Conservation (phyloP, 2,888 invertebrate species). For the Ophioninae sp. region DNA sequence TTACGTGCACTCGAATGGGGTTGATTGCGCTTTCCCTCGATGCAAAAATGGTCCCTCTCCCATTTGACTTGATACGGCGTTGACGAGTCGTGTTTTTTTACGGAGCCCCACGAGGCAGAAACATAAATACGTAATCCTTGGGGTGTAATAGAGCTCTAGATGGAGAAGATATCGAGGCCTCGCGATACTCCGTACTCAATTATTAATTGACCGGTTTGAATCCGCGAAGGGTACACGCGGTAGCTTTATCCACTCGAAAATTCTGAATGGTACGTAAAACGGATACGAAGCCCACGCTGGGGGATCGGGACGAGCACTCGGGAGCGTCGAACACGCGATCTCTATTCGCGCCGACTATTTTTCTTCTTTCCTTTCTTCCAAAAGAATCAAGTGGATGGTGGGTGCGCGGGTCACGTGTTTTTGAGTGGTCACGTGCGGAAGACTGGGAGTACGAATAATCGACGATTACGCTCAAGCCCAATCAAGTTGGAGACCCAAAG, state of each 20-base stretch:
- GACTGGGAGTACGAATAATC: constrained; percentile 41
- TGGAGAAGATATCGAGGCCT: constrained; percentile 55
- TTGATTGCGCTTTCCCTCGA: constrained; percentile 48
- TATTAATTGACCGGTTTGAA: constrained; percentile 74
- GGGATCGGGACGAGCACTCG: constrained; percentile 24
- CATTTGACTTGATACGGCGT: constrained; percentile 32
- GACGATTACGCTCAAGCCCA: too few relatives aligned
- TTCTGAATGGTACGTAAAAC: constrained; percentile 65
- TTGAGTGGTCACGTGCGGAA: constrained; percentile 56
- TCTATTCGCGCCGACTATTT: constrained; percentile 3
- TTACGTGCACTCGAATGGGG: constrained; percentile 56
- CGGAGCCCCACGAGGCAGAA: not conserved
- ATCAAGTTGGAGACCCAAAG: too few relatives aligned
- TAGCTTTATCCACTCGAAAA: constrained; percentile 71
- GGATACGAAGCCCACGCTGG: constrained; percentile 8
- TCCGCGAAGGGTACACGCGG: constrained; percentile 60
- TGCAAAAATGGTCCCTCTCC: constrained; percentile 33
- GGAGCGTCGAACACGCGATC: constrained; percentile 53
- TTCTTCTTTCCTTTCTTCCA: constrained; percentile 13
- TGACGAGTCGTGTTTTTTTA: constrained; percentile 44
- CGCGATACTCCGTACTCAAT: constrained; percentile 69
- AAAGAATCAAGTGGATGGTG: constrained; percentile 50
- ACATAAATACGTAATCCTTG: constrained; percentile 10
- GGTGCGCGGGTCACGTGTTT: constrained; percentile 46
- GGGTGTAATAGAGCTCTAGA: constrained; percentile 46